Percentiles rank a stretch among this genome's conserved stretches.
These are phyloP conservation scores for Hololepta plana DNA, from an alignment of 2,888 invertebrate genomes.

Conservation along the genomic window DNA sequence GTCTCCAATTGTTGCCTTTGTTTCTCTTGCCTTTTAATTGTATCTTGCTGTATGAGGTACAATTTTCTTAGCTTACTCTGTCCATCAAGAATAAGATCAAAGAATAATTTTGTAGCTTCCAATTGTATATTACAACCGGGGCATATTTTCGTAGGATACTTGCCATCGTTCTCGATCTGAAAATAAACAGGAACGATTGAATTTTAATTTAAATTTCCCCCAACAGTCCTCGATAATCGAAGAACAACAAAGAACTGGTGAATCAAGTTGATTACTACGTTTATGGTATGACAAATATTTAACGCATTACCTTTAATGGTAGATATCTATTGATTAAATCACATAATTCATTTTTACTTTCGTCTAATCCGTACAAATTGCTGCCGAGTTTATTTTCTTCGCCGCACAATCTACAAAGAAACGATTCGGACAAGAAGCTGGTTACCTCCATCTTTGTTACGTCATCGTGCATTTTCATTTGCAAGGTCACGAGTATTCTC, in stretches of 20 bases:
- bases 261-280: background rate
- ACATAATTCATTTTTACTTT: conserved; percentile 41
- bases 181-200: conserved; percentile 14
- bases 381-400: conserved; percentile 53
- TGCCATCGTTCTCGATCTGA: conserved; percentile 51
- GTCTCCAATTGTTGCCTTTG: conserved; percentile 20
- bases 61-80: conserved; percentile 39
- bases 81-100: conserved; percentile 51
- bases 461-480: too few relatives aligned
- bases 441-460: conserved; percentile 19
- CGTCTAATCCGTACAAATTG: conserved; percentile 38
- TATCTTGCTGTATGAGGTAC: conserved; percentile 28
- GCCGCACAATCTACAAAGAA: conserved; percentile 58
- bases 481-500: too few relatives aligned
- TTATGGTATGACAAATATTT: conserved; percentile 4
- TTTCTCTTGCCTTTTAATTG: conserved; percentile 23
- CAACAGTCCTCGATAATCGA: conserved; percentile 2
- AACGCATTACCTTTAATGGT: conserved; percentile 46
- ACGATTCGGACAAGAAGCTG: conserved; percentile 41
- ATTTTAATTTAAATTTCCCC: conserved; percentile 5
- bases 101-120: conserved; percentile 55
- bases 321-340: conserved; percentile 53
- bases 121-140: conserved; percentile 60
- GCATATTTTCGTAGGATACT: conserved; percentile 53
- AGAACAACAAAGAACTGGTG: background rate